Evolutionary conservation across 2,888 invertebrate genomes (phyloP), one percentile per base, ranked within the genome.

Genomic region (Sericinus montela): DNA sequence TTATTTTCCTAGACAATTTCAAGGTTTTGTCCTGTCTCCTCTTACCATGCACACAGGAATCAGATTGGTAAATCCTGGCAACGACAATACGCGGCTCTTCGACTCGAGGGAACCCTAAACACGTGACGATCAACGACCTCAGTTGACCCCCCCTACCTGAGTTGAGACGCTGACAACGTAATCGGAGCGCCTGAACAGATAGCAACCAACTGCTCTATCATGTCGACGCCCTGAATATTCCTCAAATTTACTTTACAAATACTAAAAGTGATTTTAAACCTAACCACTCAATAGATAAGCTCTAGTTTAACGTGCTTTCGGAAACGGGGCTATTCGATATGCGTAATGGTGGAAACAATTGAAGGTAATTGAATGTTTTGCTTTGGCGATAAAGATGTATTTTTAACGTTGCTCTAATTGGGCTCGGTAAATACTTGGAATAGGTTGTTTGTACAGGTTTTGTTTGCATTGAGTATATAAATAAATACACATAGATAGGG

Each of bases 61-160:
- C n/a, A n/a, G n/a, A n/a, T n/a, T n/a, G n/a, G n/a, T n/a, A n/a
- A n/a, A n/a, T n/a, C n/a, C n/a, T n/a, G n/a, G n/a, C n/a, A 3
- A 19, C 19, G 2, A 19, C 2, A 19, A n/a, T 11, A 13, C 8
- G 23, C 3, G 45, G n/a, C n/a, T n/a, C n/a, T n/a, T n/a, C n/a
- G n/a, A n/a, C n/a, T n/a, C n/a, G n/a, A n/a, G n/a, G n/a, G 45
- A 15, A 46, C 32, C 34, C 32, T 15, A 25, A 10, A 19, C 13
- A 2, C 14, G 32, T 39, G 11, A 28, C 40, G 47, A 29, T 35
- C 47, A 41, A 35, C 13, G 47, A 47, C 40, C 47, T 19, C 36
- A 11, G 8, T 36, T 47, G 41, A 36, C 47, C 41, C 25, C 47
- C 29, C n/a, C n/a, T n/a, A 47, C 47, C 47, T 47, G 47, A 41